Base-by-base conservation (phyloP, 1,140 invertebrate species). In the Cyphomyrmex costatus region DNA sequence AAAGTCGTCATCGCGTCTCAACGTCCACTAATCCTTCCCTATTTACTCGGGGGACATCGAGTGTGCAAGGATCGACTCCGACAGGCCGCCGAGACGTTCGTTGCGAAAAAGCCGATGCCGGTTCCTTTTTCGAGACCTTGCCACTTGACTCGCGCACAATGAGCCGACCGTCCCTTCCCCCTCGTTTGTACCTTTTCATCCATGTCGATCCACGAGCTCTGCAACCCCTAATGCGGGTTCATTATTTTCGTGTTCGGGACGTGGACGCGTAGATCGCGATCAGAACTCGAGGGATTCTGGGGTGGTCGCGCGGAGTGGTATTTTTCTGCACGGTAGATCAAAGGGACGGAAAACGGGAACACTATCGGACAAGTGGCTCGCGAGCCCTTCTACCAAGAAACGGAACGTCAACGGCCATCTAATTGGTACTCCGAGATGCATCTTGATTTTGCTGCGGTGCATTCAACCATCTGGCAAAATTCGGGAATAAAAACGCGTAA, bases 201-300 rank as follows among this genome's bases (percentile, higher is more conserved):
- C 24, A 46, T 65, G 80, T 71, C 85, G 87, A 91, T 91, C 92
- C 90, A 92, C 88, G 80, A 90, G 88, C 70, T 83, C 58, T 58
- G 85, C 88, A 78, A 77, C 89, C 89, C 89, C 82, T 86, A 93
- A 93, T 94, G 93, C 93, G 92, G 93, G 93, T 93, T 94, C 93
- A 94, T 94, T 94, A 93, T 94, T 93, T 90, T 93, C 91, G 86
- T 90, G 92, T 92, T 91, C 89, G 89, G 89, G 86, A 93, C 91
- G 90, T 90, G 89, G 83, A 84, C 90, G 84, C 51, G 70, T 73
- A 92, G 92, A 93, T 92, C 86, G 82, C 88, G 89, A 89, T 90
- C 80, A 80, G 84, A 89, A 76, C 91, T 89, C 90, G 91, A 92
- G 89, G 89, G 87, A 86, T 84, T 90, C 83, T 84, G 49, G 85